A percentile compares a stretch with the other conserved stretches of the same genome.
Conservation (phyloP, 2,888 invertebrate species). For the Microdon myrmicae region DNA sequence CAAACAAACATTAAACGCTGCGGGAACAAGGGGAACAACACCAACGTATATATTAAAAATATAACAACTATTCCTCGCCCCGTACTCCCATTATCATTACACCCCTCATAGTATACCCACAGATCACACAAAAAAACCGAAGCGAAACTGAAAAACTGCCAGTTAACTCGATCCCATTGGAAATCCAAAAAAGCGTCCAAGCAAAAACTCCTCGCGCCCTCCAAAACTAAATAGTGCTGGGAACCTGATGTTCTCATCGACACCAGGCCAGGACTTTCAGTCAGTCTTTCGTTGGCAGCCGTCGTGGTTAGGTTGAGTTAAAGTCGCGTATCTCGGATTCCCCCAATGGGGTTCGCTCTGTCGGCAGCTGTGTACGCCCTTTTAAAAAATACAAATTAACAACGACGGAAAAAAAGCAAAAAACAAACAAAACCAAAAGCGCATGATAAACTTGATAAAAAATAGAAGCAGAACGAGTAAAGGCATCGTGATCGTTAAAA, state of each 20-base stretch:
- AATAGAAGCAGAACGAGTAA: slow-evolving; percentile 21
- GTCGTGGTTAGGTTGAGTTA: slow-evolving; percentile 44
- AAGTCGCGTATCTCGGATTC: slow-evolving; percentile 22
- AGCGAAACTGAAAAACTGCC: slow-evolving; percentile 10
- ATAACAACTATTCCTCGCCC: slow-evolving; percentile 34
- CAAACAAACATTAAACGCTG: no score
- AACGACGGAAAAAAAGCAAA: slow-evolving; percentile 22
- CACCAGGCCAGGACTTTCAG: slow-evolving; percentile 48
- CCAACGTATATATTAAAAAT: slow-evolving; percentile 27
- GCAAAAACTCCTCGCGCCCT: slow-evolving; percentile 48
- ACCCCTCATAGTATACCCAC: slow-evolving; percentile 12
- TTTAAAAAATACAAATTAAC: slow-evolving; percentile 11
- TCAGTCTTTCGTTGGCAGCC: slow-evolving; percentile 54
- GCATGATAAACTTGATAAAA: slow-evolving; percentile 15
- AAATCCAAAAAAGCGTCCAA: slow-evolving; percentile 48
- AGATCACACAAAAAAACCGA: slow-evolving; percentile 12
- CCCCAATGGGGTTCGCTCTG: slow-evolving; percentile 25
- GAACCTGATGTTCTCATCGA: slow-evolving; percentile 49
- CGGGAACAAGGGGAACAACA: slow-evolving; percentile 12
- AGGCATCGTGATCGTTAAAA: slow-evolving; percentile 41
- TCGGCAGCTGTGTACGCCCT: slow-evolving; percentile 6
- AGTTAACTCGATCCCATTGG: slow-evolving; percentile 50
- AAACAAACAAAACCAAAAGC: slow-evolving; percentile 6
- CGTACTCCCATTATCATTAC: slow-evolving; percentile 33
- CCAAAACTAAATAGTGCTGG: slow-evolving; percentile 42